Evolutionary conservation across 1,140 invertebrate species (phyloP), one percentile per base, ranked within the genome.

Genomic region (Drosophila triauraria): DNA sequence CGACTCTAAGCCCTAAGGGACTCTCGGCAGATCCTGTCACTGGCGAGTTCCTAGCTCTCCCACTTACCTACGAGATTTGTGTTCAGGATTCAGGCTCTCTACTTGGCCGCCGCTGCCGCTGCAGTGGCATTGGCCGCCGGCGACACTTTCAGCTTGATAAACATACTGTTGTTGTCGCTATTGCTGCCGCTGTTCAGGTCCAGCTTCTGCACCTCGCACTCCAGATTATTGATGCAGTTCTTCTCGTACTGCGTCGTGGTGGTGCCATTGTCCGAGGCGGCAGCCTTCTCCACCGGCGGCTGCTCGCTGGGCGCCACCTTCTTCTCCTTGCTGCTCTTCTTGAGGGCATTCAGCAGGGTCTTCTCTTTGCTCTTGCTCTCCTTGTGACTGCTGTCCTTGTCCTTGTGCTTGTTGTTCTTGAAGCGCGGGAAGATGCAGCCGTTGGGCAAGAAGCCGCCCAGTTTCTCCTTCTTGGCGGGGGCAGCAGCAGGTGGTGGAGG

Each of bases 351-450:
- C 3, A 92, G 77, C 27, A 92, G 63, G n/a, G 91, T 92, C 53
- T 92, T 92, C 60, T 92, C 88, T 78, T 92, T 92, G 68, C 84
- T 80, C 43, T 92, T 92, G 47, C 75, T 68, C 58, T 92, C 91
- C 71, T 92, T 92, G 46, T 92, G 90, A 68, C 87, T 91, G 72
- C 62, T 77, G 27, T 92, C 91, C 72, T 92, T 92, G 46, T 92
- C 91, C 71, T 93, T 93, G 74, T 93, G 75, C 65, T 92, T 93
- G 69, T 93, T 91, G 56, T 93, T 93, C 51, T 93, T 93, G 56
- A 93, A 93, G 40, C 92, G 90, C 72, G 92, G 91, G 76, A 93
- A 93, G 59, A 93, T 93, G 53, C 92, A 93, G 60, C 92, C 90
- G 23, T 93, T 93, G 56, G 92, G 92, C 75, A 93, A 72, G 59